Percentiles rank a stretch among this genome's conserved stretches.
Conservation (phyloP, 2,113 vertebrate species). For the Promerops cafer region DNA sequence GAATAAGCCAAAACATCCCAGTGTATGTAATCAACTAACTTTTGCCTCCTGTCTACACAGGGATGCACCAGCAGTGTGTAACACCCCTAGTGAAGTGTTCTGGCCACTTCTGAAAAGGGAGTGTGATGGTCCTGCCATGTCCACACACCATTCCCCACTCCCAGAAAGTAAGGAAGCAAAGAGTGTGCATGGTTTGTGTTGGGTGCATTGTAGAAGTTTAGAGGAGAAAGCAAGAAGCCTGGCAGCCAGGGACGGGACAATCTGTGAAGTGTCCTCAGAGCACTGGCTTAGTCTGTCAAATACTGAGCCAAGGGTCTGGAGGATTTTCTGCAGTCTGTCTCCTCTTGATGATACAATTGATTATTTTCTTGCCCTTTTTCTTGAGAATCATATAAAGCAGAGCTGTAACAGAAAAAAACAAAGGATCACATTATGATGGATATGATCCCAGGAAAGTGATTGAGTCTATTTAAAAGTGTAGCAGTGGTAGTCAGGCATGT, state of each 20-base stretch:
- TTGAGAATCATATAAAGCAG: background rate
- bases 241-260: background rate
- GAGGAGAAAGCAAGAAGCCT: background rate
- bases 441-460: background rate
- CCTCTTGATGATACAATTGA: background rate
- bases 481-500: background rate
- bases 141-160: background rate
- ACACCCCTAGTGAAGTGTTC: background rate
- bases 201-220: background rate
- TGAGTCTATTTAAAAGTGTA: background rate
- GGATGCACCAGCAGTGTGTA: background rate
- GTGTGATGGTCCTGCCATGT: background rate
- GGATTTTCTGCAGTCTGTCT: background rate
- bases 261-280: background rate
- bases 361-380: background rate
- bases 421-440: background rate
- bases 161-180: background rate
- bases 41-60: background rate
- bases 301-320: background rate
- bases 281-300: background rate
- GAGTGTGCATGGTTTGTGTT: background rate
- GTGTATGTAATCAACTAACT: background rate
- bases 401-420: background rate
- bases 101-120: background rate
- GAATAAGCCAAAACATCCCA: background rate